Conservation (phyloP, 2,113 vertebrate species). For the Grantiella picta region DNA sequence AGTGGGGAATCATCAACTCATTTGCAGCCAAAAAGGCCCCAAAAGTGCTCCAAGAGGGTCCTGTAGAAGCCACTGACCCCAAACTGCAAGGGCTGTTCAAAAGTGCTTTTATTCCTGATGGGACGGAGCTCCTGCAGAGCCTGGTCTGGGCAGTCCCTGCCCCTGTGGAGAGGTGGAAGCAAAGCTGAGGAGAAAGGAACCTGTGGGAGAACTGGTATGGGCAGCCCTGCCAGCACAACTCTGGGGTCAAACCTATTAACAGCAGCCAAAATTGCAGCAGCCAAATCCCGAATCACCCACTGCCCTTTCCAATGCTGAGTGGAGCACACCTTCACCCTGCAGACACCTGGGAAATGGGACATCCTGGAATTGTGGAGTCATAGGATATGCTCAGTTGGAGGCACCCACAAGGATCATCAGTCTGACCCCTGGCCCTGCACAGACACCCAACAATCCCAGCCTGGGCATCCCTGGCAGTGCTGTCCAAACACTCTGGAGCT, state of each 20-base stretch:
- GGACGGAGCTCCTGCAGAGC: background rate
- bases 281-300: accelerated
- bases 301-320: background rate
- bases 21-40: background rate
- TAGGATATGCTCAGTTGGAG: accelerated
- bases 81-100: background rate
- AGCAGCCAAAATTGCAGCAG: background rate
- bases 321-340: background rate
- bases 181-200: background rate
- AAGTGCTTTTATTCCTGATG: background rate
- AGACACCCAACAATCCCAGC: background rate
- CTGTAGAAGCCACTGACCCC: background rate
- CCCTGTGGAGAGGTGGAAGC: background rate
- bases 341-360: background rate
- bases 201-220: background rate
- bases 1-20: accelerated
- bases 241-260: background rate
- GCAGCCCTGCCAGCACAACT: background rate
- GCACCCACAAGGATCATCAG: too few relatives aligned
- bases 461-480: background rate
- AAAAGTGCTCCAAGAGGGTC: background rate
- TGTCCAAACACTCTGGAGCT: background rate
- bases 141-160: background rate
- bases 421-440: background rate
- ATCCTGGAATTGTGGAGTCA: background rate